Evolutionary conservation across 2,113 vertebrate genomes (phyloP), one percentile per base, ranked within the genome.

Genomic region (Apus apus): DNA sequence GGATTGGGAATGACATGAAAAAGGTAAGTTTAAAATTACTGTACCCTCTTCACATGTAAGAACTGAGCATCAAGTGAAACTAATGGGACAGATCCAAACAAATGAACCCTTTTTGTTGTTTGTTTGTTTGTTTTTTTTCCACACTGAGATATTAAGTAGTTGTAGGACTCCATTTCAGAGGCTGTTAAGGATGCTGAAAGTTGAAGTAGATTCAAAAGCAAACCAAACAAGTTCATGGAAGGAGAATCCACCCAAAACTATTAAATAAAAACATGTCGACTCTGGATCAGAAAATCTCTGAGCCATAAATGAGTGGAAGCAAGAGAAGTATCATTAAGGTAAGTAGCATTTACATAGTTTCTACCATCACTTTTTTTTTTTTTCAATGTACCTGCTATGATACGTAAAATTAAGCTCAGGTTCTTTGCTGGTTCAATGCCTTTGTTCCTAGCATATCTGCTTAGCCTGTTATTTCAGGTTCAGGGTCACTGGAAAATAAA

Each of bases 401-500:
- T 60, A 56, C 20, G 29, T 80, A 73, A 92, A 92, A 67, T 93
- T 86, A 84, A 64, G 20, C 16, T 88, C 15, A 65, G 48, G 38
- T 56, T 85, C 85, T 85, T 66, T 72, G 19, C 30, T 89, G 30
- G 53, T 77, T 82, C 66, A 61, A 1, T 67, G 58, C 4, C 8
- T 92, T 78, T 66, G 34, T 56, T 75, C 25, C 16, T 22, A 89
- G 43, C 16, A 18, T 65, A 50, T 67, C 50, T 85, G 15, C 56
- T 90, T 78, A 88, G 29, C 29, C 75, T 74, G 43, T 86, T 80
- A 68, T 82, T 94, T 89, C 48, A 77, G 15, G 56, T 84, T 92
- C 70, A 68, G 48, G 34, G 25, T 92, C 48, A 46, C 18, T 56
- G 34, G 65, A 94, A 81, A 43, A 78, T 74, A 90, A 86, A 92